phyloP scores from a whole-genome alignment of 2,113 vertebrate species.

The Chaetorhynchus papuensis region DNA sequence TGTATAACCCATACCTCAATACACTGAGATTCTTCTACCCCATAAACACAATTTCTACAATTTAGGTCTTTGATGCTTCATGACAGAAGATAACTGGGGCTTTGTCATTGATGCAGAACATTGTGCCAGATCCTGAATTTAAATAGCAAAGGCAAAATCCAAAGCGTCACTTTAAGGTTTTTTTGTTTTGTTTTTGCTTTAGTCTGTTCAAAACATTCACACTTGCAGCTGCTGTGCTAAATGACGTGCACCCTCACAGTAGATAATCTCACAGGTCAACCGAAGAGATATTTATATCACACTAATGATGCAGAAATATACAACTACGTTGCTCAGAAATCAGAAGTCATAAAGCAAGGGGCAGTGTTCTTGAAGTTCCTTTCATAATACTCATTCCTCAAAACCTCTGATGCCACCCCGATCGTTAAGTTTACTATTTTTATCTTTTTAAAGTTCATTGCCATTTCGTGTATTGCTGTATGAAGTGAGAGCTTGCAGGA shows the following conservation, averaged over 20 bases:
- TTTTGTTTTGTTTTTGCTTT: background rate
- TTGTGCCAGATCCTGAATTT: background rate
- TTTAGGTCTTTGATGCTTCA: background rate
- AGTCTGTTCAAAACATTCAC: background rate
- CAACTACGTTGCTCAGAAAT: background rate
- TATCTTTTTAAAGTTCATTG: background rate
- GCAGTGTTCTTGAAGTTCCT: background rate
- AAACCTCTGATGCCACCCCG: background rate
- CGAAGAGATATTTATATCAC: conserved; percentile 12
- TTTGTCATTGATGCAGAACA: background rate
- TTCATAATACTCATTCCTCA: background rate
- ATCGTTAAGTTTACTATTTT: background rate
- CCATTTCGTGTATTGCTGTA: background rate
- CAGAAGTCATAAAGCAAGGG: background rate
- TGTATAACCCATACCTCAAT: background rate
- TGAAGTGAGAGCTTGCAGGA: background rate
- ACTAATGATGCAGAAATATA: background rate
- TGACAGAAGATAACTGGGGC: background rate
- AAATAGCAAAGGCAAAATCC: background rate
- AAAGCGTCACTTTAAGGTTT: background rate
- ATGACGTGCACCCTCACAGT: background rate
- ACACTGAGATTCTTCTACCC: background rate
- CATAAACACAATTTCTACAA: background rate
- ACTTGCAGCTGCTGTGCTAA: background rate
- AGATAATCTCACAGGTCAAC: background rate